Evolutionary conservation across 2,797 vertebrate species (phyloP).

Genomic region (Diplodus sargus): DNA sequence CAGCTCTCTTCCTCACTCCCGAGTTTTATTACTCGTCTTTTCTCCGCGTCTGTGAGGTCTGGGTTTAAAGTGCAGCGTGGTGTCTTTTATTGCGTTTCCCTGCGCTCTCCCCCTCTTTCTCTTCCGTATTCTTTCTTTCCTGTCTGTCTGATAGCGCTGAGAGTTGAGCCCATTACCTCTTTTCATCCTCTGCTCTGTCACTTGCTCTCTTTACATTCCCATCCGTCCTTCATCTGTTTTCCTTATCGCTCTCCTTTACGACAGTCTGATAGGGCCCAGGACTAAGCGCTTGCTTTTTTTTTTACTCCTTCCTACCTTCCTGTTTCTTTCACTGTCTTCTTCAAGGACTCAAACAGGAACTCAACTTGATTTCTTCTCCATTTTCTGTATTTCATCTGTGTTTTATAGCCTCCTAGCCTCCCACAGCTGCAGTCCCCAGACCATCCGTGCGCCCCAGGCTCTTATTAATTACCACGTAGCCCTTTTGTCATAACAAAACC

Average conservation of each 20-base stretch:
- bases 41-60: not conserved
- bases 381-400: not conserved
- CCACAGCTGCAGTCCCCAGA: slow-evolving; percentile 42
- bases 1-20: not conserved
- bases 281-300: slow-evolving; percentile 33
- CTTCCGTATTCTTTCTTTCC: not conserved
- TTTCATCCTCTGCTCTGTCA: slow-evolving; percentile 52
- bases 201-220: slow-evolving; percentile 44
- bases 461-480: slow-evolving; percentile 67
- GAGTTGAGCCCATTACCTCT: slow-evolving; percentile 43
- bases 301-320: not conserved
- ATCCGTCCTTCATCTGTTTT: slow-evolving; percentile 56
- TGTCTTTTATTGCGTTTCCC: slow-evolving; percentile 9
- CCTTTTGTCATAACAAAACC: slow-evolving; percentile 57
- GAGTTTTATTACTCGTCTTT: not conserved
- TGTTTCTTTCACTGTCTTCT: slow-evolving; percentile 6
- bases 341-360: slow-evolving; percentile 23
- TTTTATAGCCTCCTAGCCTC: slow-evolving; percentile 44
- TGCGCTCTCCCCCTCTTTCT: not conserved
- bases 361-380: not conserved
- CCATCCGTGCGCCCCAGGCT: slow-evolving; percentile 41
- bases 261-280: slow-evolving; percentile 26
- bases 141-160: slow-evolving; percentile 34
- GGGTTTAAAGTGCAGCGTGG: slow-evolving; percentile 11
- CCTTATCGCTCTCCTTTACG: slow-evolving; percentile 26